Base-by-base conservation (phyloP, 2,888 invertebrate species). In the Protophormia terraenovae region DNA sequence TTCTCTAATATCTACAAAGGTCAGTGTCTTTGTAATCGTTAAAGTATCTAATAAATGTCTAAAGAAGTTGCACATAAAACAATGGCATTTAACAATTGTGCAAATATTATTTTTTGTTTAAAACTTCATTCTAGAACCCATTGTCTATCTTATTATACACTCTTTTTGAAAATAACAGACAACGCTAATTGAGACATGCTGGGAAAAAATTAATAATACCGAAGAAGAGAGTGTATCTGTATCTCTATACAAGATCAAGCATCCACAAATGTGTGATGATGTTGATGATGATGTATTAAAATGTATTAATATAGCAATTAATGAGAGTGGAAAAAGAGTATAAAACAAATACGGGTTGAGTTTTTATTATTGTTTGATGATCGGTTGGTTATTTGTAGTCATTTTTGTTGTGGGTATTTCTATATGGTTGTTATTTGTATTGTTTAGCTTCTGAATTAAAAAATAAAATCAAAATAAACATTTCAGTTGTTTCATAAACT, bases 401-500 rank as follows among this genome's bases (percentile, higher is more conserved):
- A 22, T n/a, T 35, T 4, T 32, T 69, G 4, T 64, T 32, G 22
- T 22, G 35, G 45, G 5, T 71, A 22, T 71, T 50, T 22, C 22
- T 32, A 41, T 19, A 22, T 50, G 22, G 12, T n/a, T 47, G 22
- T 62, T 55, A 14, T 29, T 71, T 22, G 38, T 58, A 12, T 12
- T 22, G 27, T 6, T 7, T n/a, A 60, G 10, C 27, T n/a, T 58
- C 16, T 55, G 53, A 53, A 32, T n/a, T 27, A 10, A 55, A 64
- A 67, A 60, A 53, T 16, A 45, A 60, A 60, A 75, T 14, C 24
- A 60, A 76, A 80, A 72, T 80, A 84, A 76, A 84, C 38, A 73
- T 73, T 71, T 88, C 84, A 89, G 89, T 90, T 85, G 87, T 78
- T 82, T 75, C 38, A 47, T 47, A 86, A 84, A 87, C 83, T 84